phyloP scores from a whole-genome alignment of 2,888 invertebrate genomes.

The Stenolophus ochropezus region DNA sequence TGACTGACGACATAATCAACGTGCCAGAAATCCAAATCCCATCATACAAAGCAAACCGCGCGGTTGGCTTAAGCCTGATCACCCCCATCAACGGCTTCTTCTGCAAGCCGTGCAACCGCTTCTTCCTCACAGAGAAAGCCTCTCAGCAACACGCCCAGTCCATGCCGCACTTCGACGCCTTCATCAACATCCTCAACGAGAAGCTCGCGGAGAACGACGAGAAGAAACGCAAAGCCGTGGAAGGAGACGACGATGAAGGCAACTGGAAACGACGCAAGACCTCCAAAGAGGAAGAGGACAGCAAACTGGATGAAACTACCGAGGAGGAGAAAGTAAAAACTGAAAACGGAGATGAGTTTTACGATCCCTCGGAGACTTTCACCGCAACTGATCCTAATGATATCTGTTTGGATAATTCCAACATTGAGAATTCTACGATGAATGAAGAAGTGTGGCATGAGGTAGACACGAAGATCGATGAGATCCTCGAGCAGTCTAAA shows the following conservation, averaged over 20 bases:
- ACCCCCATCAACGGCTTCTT: slow-evolving; percentile 79
- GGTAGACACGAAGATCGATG: slow-evolving; percentile 38
- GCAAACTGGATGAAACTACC: slow-evolving; percentile 68
- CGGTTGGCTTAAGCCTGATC: slow-evolving; percentile 78
- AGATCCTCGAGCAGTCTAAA: slow-evolving; percentile 31
- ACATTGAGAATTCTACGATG: not conserved
- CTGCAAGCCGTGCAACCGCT: slow-evolving; percentile 80
- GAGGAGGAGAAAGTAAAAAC: slow-evolving; percentile 60
- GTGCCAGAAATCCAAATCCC: slow-evolving; percentile 72
- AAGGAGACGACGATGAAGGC: slow-evolving; percentile 67
- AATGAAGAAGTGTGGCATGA: slow-evolving; percentile 39
- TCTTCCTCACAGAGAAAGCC: slow-evolving; percentile 78
- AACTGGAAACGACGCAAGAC: slow-evolving; percentile 64
- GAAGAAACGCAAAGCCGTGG: slow-evolving; percentile 70
- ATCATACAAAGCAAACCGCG: slow-evolving; percentile 77
- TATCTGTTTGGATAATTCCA: slow-evolving; percentile 21
- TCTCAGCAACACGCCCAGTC: slow-evolving; percentile 80
- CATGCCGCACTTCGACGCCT: slow-evolving; percentile 81
- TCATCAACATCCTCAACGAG: slow-evolving; percentile 72
- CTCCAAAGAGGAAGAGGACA: slow-evolving; percentile 70
- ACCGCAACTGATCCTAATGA: slow-evolving; percentile 53
- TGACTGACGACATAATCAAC: slow-evolving; percentile 73
- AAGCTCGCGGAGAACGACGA: slow-evolving; percentile 71
- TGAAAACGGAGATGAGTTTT: slow-evolving; percentile 48
- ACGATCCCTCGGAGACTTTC: slow-evolving; percentile 62